Evolutionary conservation across 2,113 vertebrate genomes (phyloP).

Genomic region (Salvelinus namaycush): DNA sequence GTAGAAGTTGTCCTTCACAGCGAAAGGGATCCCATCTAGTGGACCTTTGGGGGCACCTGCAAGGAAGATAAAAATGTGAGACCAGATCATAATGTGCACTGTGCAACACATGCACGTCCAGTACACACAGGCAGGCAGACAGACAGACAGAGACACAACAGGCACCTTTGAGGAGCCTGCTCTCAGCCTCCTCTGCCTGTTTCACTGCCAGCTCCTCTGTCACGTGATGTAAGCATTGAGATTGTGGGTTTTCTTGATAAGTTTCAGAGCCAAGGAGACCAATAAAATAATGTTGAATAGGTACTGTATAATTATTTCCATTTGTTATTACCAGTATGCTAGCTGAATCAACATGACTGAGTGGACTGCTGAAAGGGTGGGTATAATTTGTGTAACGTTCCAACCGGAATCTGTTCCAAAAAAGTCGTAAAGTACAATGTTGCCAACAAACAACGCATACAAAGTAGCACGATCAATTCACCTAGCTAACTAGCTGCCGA

Average conservation of each 20-base stretch:
- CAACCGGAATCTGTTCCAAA: too few species aligned
- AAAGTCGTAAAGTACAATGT: too few species aligned
- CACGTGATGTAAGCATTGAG: slow-evolving; percentile 90
- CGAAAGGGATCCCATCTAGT: slow-evolving; percentile 92
- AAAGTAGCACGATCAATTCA: too few species aligned
- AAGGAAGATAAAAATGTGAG: neutral
- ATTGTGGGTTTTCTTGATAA: slow-evolving; percentile 80
- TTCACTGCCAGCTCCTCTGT: slow-evolving; percentile 82
- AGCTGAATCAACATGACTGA: neutral
- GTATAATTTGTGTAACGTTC: too few species aligned
- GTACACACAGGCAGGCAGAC: neutral
- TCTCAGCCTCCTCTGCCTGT: slow-evolving; percentile 86
- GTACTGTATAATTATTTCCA: neutral
- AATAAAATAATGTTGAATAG: slow-evolving; percentile 45
- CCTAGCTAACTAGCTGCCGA: too few species aligned
- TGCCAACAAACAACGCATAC: too few species aligned
- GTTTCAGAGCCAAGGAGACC: slow-evolving; percentile 84
- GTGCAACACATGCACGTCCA: neutral
- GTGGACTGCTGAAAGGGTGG: neutral
- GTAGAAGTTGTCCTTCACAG: slow-evolving; percentile 96
- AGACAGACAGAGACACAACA: neutral
- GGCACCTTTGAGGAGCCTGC: slow-evolving; percentile 79
- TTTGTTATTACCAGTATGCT: neutral
- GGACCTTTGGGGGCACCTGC: slow-evolving; percentile 81
- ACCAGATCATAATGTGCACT: neutral